Evolutionary conservation across 2,888 invertebrate species (phyloP), one percentile per base, ranked within the genome.

Genomic region (Phortica okadai): DNA sequence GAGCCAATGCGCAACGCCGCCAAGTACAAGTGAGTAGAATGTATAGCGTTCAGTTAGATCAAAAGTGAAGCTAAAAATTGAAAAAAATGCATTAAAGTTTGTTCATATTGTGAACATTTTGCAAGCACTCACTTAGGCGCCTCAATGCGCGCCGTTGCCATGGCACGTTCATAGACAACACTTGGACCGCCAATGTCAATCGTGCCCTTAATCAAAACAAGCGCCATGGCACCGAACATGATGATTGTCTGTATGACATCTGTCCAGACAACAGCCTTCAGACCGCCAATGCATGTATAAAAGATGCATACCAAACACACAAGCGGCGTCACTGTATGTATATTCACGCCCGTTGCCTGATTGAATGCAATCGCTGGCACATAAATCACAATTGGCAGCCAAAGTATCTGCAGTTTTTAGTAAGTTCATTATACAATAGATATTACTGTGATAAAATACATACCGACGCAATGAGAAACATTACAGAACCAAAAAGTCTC

Each of bases 241-340:
- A 95, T 92, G 62, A 94, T 89, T 0, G 94, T 94, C 88, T 95
- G 95, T 78, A 95, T 92, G 0, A 95, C 95, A 86, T 95, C 95
- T 0, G 95, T 95, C 95, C 95, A 95, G 2, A 95, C 95, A 0
- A 95, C 95, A 5, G 92, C 92, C 88, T 94, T 94, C 2, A 95
- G 88, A 14, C 95, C 95, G 76, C 94, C 95, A 91, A 96, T 93
- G 77, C 95, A 94, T 0, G 96, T 96, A 87, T 96, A 96, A 89
- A 96, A 95, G 86, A 95, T 96, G 89, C 96, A 96, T 42, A 96
- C 95, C 16, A 94, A 88, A 80, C 96, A 95, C 4, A 96, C 95
- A 21, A 95, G 92, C 1, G 95, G 94, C 1, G 96, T 95, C 0
- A 95, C 93, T 42, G 95, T 92, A 88, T 96, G 96, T 64, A 96